phyloP scores from a whole-genome alignment of 2,797 vertebrate species.

The Pitangus sulphuratus region DNA sequence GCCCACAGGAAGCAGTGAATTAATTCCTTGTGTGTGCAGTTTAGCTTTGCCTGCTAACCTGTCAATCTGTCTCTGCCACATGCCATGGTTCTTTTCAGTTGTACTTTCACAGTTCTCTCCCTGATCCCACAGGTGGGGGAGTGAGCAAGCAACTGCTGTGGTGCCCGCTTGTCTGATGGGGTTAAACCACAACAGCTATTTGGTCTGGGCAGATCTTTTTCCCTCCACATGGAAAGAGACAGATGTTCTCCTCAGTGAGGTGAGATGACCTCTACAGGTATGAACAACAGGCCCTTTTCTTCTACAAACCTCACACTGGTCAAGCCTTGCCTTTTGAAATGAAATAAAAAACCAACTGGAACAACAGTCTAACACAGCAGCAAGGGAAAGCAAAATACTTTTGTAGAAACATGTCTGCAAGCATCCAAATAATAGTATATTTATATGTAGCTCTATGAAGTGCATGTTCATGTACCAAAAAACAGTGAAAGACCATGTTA shows the following conservation, averaged over 20 bases:
- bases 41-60: background rate
- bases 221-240: fast-evolving
- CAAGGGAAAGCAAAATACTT: background rate
- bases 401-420: background rate
- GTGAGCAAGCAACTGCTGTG: background rate
- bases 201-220: background rate
- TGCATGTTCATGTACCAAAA: background rate
- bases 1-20: background rate
- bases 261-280: background rate
- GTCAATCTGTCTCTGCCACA: too few relatives aligned
- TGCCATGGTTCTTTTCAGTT: background rate
- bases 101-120: background rate
- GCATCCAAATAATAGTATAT: background rate
- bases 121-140: fast-evolving
- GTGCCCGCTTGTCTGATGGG: background rate
- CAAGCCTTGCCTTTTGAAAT: background rate
- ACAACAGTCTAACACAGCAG: background rate
- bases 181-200: background rate
- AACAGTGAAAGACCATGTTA: background rate
- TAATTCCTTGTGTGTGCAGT: background rate
- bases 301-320: background rate
- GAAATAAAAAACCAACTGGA: background rate
- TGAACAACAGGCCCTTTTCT: background rate
- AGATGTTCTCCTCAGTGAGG: background rate
- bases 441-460: background rate